These are phyloP conservation scores for Epistrophella euchroma DNA, from an alignment of 2,888 invertebrate genomes.

Conservation along the genomic window DNA sequence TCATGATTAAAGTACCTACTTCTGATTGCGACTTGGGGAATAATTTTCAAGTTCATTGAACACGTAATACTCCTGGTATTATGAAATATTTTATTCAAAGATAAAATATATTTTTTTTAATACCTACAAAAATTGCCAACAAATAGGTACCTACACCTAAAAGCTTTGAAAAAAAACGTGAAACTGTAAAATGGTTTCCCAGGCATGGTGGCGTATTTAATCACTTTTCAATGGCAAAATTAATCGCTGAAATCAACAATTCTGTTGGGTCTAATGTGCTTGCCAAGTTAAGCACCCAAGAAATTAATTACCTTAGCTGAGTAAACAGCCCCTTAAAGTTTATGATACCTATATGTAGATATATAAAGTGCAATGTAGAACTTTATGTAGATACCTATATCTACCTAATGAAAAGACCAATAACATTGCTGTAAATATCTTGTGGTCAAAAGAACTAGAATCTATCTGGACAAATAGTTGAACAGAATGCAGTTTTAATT, in stretches of 20 bases:
- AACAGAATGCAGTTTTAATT: slow-evolving; percentile 29
- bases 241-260: slow-evolving; percentile 52
- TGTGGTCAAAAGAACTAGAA: slow-evolving; percentile 22
- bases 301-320: slow-evolving; percentile 28
- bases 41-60: slow-evolving; percentile 70
- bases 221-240: slow-evolving; percentile 53
- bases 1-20: slow-evolving; percentile 15
- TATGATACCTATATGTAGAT: background rate
- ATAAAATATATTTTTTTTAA: slow-evolving; percentile 36
- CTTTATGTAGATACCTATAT: background rate
- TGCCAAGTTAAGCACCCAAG: slow-evolving; percentile 5
- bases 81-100: slow-evolving; percentile 55
- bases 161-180: slow-evolving; percentile 36
- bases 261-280: background rate
- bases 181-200: slow-evolving; percentile 59
- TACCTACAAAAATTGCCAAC: background rate
- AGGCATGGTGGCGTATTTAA: slow-evolving; percentile 42
- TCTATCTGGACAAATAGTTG: slow-evolving; percentile 1
- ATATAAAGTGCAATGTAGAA: background rate
- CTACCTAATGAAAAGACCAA: background rate
- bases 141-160: background rate
- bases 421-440: background rate
- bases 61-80: slow-evolving; percentile 63
- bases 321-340: slow-evolving; percentile 19
- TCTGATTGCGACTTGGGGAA: slow-evolving; percentile 14